These are phyloP conservation scores for Orthonyx spaldingii DNA, from an alignment of 2,113 vertebrate species.

Conservation along the genomic window DNA sequence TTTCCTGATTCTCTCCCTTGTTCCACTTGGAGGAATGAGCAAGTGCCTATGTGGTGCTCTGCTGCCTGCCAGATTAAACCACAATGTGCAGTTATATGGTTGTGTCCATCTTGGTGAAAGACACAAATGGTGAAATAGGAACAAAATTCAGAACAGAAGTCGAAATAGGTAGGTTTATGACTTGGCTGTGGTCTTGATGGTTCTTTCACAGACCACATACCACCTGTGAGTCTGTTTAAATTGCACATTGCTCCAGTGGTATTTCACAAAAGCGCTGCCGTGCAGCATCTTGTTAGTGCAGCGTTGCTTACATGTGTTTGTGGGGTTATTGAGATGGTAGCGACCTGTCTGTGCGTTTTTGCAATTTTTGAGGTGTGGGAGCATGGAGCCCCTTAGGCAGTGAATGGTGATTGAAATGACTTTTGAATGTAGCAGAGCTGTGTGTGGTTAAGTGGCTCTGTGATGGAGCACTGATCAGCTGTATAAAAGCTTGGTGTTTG, in stretches of 20 bases:
- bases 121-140: not conserved
- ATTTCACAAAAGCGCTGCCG: not conserved
- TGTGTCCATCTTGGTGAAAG: not conserved
- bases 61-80: not conserved
- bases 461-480: not conserved
- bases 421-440: not conserved
- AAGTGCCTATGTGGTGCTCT: not conserved
- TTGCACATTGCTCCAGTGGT: not conserved
- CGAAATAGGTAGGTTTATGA: not conserved
- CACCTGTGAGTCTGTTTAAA: not conserved
- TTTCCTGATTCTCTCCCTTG: not conserved
- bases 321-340: not conserved
- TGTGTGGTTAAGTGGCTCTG: not conserved
- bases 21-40: not conserved
- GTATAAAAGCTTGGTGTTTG: not conserved
- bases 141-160: not conserved
- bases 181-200: not conserved
- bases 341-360: not conserved
- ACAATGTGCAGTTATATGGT: fast-evolving
- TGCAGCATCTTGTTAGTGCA: not conserved
- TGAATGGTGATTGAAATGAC: not conserved
- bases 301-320: not conserved
- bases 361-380: not conserved
- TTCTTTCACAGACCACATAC: not conserved
- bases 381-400: not conserved